Evolutionary conservation across 2,113 vertebrate genomes (phyloP).

Genomic region (Emydura subglobosa): DNA sequence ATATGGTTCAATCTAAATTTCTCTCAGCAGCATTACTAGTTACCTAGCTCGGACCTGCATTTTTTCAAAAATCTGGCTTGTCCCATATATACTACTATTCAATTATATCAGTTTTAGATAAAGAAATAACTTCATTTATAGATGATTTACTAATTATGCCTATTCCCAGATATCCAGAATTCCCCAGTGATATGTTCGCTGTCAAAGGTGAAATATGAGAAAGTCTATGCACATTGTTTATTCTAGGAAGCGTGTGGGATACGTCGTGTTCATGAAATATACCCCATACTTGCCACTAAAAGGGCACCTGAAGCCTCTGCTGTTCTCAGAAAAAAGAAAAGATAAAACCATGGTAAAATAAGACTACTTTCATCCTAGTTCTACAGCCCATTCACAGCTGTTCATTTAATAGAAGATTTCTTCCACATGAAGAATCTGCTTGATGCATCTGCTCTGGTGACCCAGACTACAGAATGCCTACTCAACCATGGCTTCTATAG

Average conservation of each 20-base stretch:
- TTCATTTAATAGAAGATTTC: background rate
- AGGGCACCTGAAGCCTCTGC: background rate
- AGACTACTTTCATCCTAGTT: background rate
- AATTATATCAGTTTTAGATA: background rate
- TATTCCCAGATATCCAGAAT: background rate
- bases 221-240: background rate
- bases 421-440: constrained; percentile 8
- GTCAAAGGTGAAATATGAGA: background rate
- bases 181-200: background rate
- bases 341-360: background rate
- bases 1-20: background rate
- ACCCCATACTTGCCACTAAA: background rate
- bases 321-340: background rate
- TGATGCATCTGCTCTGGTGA: background rate
- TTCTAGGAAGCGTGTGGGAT: background rate
- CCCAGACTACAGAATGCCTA: background rate
- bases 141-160: background rate
- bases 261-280: background rate
- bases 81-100: background rate
- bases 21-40: background rate
- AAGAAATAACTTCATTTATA: background rate
- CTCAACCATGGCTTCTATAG: no score
- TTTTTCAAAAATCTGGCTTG: background rate
- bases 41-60: background rate
- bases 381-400: background rate